Evolutionary conservation across 2,797 vertebrate species (phyloP), one percentile per base, ranked within the genome.

Genomic region (Acanthurus leucopareius): DNA sequence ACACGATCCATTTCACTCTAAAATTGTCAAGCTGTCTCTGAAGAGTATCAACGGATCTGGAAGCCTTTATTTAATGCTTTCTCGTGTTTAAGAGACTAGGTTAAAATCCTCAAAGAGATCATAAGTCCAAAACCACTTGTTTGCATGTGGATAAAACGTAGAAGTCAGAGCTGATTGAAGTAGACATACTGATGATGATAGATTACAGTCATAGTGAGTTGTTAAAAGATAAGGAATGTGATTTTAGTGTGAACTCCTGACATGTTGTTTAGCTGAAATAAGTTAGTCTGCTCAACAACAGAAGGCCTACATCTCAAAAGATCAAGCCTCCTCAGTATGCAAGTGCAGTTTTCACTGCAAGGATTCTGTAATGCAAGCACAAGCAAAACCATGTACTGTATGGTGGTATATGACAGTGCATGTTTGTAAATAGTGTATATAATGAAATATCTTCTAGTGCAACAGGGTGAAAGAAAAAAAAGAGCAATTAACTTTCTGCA

Each of bases 381-480:
- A 96, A 94, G 88, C 54, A 82, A 84, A 90, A 87, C 80, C 84
- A 82, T 89, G 87, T 79, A 91, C 86, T 93, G 71, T 90, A 85
- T 84, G 54, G 73, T 74, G 81, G 86, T 86, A 89, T 77, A 90
- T 87, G 73, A 80, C 59, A 78, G 73, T 77, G 87, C 89, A 89
- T 91, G 83, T 92, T 82, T 95, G 93, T 96, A 94, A 60, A 95
- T 95, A 94, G 2, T 96, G 95, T 96, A 94, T 65, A 95, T 95
- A 94, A 66, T 89, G 16, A 85, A 93, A 92, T 86, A 75, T 91
- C 82, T 92, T 92, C 81, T 90, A 92, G 84, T 75, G 83, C 84
- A 92, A 93, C 89, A 93, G 90, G 91, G 92, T 91, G 73, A 87
- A 52, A 89, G 74, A 74, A 61, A 62, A 61, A 62, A 77, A 88